phyloP scores from a whole-genome alignment of 2,888 invertebrate species.

The Nudaria mundana region DNA sequence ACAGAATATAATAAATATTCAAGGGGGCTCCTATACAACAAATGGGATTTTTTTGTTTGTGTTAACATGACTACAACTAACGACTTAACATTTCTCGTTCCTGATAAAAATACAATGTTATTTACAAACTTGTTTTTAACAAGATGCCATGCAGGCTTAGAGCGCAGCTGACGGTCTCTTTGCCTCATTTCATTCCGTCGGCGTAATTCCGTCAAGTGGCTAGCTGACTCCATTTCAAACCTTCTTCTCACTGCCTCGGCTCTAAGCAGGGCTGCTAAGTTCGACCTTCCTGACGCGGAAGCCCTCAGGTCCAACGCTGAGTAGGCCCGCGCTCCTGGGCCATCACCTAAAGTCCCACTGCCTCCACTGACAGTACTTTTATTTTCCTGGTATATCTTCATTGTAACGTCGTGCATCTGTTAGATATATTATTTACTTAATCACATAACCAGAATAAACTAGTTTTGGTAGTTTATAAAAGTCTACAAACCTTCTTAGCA shows the following conservation, averaged over 20 bases:
- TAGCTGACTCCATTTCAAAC: conserved; percentile 83
- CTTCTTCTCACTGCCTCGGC: conserved; percentile 83
- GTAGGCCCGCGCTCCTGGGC: conserved; percentile 62
- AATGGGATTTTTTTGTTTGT: too few relatives aligned
- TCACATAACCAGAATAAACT: neutral
- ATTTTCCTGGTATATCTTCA: conserved; percentile 62
- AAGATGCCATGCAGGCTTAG: conserved; percentile 86
- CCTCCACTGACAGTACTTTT: conserved; percentile 52
- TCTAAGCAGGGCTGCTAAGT: conserved; percentile 85
- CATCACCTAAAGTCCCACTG: conserved; percentile 38
- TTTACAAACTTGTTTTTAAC: conserved; percentile 80
- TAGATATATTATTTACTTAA: conserved; percentile 15
- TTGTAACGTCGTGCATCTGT: conserved; percentile 65
- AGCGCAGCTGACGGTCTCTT: conserved; percentile 81
- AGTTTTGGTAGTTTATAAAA: neutral
- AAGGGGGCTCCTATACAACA: too few relatives aligned
- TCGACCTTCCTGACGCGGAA: conserved; percentile 74
- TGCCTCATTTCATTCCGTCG: conserved; percentile 80
- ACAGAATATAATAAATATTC: too few relatives aligned
- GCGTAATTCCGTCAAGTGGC: conserved; percentile 81
- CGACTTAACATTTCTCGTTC: neutral
- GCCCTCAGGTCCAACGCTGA: conserved; percentile 68
- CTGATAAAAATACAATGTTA: neutral
- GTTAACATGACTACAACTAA: too few relatives aligned
- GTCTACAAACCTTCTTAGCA: conserved; percentile 56